Evolutionary conservation across 2,113 vertebrate species (phyloP).

Genomic region (Lasiurus borealis): DNA sequence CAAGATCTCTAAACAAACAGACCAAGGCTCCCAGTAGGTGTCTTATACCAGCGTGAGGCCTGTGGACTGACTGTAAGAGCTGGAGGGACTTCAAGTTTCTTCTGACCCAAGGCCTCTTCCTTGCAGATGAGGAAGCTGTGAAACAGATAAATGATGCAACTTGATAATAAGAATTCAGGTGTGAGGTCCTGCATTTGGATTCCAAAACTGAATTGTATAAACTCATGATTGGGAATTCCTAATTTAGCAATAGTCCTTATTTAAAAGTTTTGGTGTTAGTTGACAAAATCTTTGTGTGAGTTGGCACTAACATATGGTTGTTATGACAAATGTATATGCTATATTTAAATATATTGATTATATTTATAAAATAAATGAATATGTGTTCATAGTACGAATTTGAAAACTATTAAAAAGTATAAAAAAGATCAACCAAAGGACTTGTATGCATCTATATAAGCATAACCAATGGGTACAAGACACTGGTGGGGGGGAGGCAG

Average conservation of each 20-base stretch:
- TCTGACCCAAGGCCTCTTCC: neutral
- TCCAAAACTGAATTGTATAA: neutral
- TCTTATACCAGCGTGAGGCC: neutral
- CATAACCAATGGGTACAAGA: too few relatives aligned
- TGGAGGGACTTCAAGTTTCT: neutral
- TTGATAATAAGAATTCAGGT: neutral
- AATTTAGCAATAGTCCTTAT: neutral
- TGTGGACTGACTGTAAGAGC: neutral
- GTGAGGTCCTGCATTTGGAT: neutral
- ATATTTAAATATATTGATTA: constrained; percentile 23
- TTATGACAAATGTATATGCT: neutral
- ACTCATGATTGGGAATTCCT: neutral
- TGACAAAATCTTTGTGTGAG: neutral
- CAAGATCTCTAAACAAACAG: neutral
- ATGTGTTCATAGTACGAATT: constrained; percentile 3
- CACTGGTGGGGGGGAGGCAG: too few relatives aligned
- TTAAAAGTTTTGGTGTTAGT: neutral
- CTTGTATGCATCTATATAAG: too few relatives aligned
- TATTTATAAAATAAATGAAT: constrained; percentile 24
- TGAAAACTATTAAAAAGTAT: constrained; percentile 43
- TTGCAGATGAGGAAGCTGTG: neutral
- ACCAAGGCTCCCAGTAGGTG: neutral
- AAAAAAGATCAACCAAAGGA: too few relatives aligned
- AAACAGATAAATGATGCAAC: neutral
- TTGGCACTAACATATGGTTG: neutral